Base-by-base conservation (phyloP, 2,888 invertebrate species). In the Dione juno region DNA sequence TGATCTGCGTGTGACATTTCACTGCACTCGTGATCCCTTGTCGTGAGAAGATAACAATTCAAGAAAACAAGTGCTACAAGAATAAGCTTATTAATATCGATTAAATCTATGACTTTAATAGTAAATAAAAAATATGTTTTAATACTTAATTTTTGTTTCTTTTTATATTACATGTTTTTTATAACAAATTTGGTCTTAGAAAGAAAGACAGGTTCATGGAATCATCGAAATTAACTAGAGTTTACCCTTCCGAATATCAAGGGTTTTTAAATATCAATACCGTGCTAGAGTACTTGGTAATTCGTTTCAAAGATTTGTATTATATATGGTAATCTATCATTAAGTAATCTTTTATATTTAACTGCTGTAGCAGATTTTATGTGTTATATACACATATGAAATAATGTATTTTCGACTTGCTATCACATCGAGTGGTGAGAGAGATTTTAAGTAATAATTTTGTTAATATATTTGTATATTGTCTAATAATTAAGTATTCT, bases 1-100 rank as follows among this genome's bases (percentile, higher is more conserved):
- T 71, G 69, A 72, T 72, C 68, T 66, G 69, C 69, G 68, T 71
- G 72, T 72, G 69, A 73, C 74, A 74, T 69, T 74, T 74, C 52
- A 64, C 74, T 69, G 48, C 50, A 70, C 67, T 73, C 73, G 74
- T 74, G 74, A 68, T 70, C 70, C 43, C 52, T 40, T 16, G 43
- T 74, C 75, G 72, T 75, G 74, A 72, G 61, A 48, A 43, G n/a
- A 70, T 63, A 41, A 41, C 52, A 61, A 53, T 37, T 58, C 45
- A 67, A 66, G 68, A 61, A 58, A 66, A 75, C 68, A 59, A 67
- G 58, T 74, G 58, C 48, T 59, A 61, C 16, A 48, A 40, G 45
- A 53, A 54, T 35, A 35, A 28, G 28, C 6, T 35, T 35, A 35
- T 28, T 28, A 2, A 28, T 28, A 28, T 28, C 2, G 28, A 28